Base-by-base conservation (phyloP, 2,797 vertebrate species). In the Gymnodraco acuticeps region DNA sequence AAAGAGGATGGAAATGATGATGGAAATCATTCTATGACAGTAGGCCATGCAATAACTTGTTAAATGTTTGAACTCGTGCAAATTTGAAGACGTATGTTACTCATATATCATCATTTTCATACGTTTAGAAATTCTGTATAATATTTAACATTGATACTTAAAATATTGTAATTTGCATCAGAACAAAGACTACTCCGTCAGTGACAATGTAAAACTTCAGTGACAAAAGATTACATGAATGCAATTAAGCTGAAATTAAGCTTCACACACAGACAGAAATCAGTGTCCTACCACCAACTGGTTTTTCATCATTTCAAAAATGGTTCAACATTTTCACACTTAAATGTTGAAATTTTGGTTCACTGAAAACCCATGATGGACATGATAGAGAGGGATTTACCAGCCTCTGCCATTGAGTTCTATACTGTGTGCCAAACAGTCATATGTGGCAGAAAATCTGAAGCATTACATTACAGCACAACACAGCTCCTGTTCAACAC, bases 111-210 rank as follows among this genome's bases (percentile, higher is more conserved):
- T 13, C 38, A 2, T 55, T 56, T 33, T 11, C 14, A 4, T 11
- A n/a, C 8, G 13, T 3, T 27, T 41, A 14, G 47, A 10, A 33
- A 51, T 16, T 55, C 43, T 16, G 19, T 31, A 42, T 42, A 16
- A 48, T 50, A 15, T 13, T n/a, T 8, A 66, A 31, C n/a, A 47
- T 23, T 8, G 10, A 54, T 27, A 56, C 19, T 53, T 13, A 70
- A 13, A 31, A 16, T 15, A 60, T 61, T 19, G 51, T 59, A 13
- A 72, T 73, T 69, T 69, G 15, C 33, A 73, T 69, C 27, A 27
- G 16, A n/a, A 66, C 61, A 55, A 59, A 66, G 58, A 12, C 54
- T 20, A 64, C 58, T 67, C 63, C 63, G 20, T 53, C 64, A n/a
- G 64, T 53, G 41, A 47, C 64, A 41, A 55, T 74, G 72, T 15